Percentiles rank a stretch among this genome's conserved stretches.
phyloP scores from a whole-genome alignment of 2,113 vertebrate genomes.

The Protobothrops mucrosquamatus region DNA sequence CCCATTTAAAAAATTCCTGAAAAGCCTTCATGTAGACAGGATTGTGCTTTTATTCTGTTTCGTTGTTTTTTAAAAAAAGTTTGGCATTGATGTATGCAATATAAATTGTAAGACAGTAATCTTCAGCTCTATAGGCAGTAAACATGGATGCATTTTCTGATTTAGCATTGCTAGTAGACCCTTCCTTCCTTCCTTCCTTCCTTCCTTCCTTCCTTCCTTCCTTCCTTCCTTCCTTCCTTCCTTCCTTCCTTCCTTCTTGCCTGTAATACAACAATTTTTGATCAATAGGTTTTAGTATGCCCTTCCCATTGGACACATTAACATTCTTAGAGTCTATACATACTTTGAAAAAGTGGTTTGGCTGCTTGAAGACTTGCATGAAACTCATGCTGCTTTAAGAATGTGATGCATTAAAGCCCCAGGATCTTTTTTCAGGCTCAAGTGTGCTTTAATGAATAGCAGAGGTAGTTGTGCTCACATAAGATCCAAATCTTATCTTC shows the following conservation, averaged over 20 bases:
- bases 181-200: neutral
- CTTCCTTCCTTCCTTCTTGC: too few relatives aligned
- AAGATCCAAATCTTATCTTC: neutral
- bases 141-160: neutral
- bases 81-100: neutral
- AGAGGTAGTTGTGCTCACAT: neutral
- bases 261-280: neutral
- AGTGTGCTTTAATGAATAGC: neutral
- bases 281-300: neutral
- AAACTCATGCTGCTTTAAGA: neutral
- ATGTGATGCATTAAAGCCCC: neutral
- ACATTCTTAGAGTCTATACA: neutral
- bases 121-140: neutral
- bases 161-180: neutral
- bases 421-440: neutral
- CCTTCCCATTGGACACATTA: neutral
- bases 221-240: too few relatives aligned
- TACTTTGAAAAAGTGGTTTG: neutral
- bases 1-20: neutral
- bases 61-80: neutral
- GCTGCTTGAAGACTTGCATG: neutral
- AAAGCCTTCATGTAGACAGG: neutral
- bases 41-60: neutral
- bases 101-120: neutral
- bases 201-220: neutral